phyloP scores from a whole-genome alignment of 2,113 vertebrate genomes.

The Bujurquina vittata region DNA sequence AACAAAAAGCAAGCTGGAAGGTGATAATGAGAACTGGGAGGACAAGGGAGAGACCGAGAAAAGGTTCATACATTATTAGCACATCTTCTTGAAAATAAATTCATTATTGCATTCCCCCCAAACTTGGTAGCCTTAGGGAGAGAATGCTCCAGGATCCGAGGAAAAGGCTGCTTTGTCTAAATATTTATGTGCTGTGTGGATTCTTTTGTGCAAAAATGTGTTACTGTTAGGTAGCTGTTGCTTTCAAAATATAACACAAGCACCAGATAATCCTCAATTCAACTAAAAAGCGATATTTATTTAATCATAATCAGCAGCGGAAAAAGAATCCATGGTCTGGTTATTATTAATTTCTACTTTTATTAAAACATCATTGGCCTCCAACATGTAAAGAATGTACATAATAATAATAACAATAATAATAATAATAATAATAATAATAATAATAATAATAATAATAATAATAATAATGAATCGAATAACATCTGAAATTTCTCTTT shows the following conservation, averaged over 20 bases:
- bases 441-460: conserved; percentile 57
- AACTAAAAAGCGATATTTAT: not conserved
- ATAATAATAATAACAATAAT: conserved; percentile 71
- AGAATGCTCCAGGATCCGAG: not conserved
- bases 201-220: conserved; percentile 15
- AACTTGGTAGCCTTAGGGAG: conserved; percentile 33
- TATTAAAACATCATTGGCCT: conserved; percentile 80
- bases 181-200: conserved; percentile 43
- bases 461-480: conserved; percentile 61
- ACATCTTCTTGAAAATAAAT: conserved; percentile 45
- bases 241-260: not conserved
- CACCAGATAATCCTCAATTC: not conserved
- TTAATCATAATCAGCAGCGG: not conserved
- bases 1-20: not conserved
- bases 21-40: conserved; percentile 48
- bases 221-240: not conserved
- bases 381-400: conserved; percentile 77
- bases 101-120: conserved; percentile 4
- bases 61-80: conserved; percentile 52
- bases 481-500: conserved; percentile 43
- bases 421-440: conserved; percentile 58
- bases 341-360: conserved; percentile 64
- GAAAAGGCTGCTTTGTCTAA: conserved; percentile 8
- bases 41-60: conserved; percentile 19
- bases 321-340: conserved; percentile 20